These are phyloP conservation scores for Nautilus pompilius DNA, from an alignment of 1,140 invertebrate genomes.

Conservation along the genomic window DNA sequence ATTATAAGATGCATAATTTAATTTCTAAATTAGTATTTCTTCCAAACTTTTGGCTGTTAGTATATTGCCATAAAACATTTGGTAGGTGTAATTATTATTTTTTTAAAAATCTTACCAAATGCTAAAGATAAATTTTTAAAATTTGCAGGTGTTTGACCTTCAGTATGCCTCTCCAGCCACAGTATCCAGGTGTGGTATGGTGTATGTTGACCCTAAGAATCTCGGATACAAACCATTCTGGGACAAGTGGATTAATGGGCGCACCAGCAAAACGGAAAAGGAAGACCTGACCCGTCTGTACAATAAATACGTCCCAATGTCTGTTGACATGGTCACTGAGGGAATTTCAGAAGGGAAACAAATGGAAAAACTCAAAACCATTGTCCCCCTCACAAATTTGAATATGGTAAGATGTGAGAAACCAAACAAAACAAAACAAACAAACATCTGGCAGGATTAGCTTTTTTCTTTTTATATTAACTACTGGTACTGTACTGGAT, in stretches of 20 bases:
- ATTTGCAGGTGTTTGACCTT: conserved; percentile 72
- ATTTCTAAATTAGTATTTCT: too few relatives aligned
- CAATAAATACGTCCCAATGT: conserved; percentile 70
- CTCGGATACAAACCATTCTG: conserved; percentile 82
- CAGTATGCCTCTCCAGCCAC: conserved; percentile 63
- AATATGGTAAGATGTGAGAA: conserved; percentile 83
- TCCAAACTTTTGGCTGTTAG: too few relatives aligned
- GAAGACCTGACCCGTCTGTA: conserved; percentile 63
- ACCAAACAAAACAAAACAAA: too few relatives aligned
- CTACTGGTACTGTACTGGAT: too few relatives aligned
- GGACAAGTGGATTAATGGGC: conserved; percentile 66
- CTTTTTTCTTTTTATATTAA: too few relatives aligned
- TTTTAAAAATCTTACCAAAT: too few relatives aligned
- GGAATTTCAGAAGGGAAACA: conserved; percentile 67
- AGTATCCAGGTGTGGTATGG: conserved; percentile 58
- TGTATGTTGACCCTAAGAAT: conserved; percentile 75
- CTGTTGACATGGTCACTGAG: conserved; percentile 73
- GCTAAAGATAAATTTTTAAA: too few relatives aligned
- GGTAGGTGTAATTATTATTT: too few relatives aligned
- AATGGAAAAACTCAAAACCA: conserved; percentile 71
- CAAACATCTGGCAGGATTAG: too few relatives aligned
- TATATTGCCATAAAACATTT: too few relatives aligned
- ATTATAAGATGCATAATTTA: too few relatives aligned
- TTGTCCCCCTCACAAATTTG: conserved; percentile 77
- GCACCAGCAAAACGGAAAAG: conserved; percentile 40